phyloP scores from a whole-genome alignment of 2,888 invertebrate genomes.

The Epinotia brunnichana region DNA sequence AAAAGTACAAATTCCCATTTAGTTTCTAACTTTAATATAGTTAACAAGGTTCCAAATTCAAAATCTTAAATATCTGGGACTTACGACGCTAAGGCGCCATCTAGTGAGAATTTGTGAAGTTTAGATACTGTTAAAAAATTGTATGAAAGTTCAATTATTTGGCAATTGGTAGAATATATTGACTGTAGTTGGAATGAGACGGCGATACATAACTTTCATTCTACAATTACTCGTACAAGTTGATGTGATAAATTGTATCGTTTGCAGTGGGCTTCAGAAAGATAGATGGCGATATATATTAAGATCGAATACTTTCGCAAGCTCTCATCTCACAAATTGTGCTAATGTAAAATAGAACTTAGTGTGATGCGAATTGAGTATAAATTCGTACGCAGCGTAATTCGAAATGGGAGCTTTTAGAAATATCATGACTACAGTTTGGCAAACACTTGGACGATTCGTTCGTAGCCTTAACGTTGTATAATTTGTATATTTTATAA shows the following conservation, averaged over 20 bases:
- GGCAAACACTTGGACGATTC: background rate
- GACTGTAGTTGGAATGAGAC: background rate
- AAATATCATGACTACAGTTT: background rate
- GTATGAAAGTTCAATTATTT: background rate
- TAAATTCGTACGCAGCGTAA: background rate
- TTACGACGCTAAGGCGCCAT: background rate
- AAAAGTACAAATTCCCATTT: too few relatives aligned
- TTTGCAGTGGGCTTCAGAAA: too few relatives aligned
- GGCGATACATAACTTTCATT: too few relatives aligned
- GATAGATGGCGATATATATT: background rate
- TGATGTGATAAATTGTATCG: too few relatives aligned
- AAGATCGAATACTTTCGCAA: background rate
- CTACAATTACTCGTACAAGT: too few relatives aligned
- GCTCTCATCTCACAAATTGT: background rate
- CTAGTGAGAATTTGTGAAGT: background rate
- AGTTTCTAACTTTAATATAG: too few relatives aligned
- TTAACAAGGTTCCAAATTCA: too few relatives aligned
- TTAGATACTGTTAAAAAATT: background rate
- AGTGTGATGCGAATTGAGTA: background rate
- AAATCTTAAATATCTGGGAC: too few relatives aligned
- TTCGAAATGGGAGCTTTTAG: background rate
- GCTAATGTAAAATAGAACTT: background rate
- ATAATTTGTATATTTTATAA: slow-evolving; percentile 59
- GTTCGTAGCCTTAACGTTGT: slow-evolving; percentile 13
- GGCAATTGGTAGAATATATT: background rate